phyloP scores from a whole-genome alignment of 2,113 vertebrate genomes.

The Octodon degus region DNA sequence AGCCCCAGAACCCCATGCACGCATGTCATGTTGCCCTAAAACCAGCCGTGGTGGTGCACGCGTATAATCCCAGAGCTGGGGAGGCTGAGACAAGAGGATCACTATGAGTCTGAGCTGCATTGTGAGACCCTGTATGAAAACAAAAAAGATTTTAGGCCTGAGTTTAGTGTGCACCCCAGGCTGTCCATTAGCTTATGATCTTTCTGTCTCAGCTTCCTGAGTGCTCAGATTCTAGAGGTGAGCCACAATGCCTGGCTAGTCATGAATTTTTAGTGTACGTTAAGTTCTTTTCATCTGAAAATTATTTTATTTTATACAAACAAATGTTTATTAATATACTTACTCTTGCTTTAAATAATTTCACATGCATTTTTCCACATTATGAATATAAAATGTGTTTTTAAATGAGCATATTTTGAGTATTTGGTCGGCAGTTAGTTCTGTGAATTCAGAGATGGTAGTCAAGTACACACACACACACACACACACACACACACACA shows the following conservation, averaged over 20 bases:
- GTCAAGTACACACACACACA: neutral
- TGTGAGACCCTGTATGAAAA: no score
- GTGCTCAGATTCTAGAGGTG: neutral
- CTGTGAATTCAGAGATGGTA: neutral
- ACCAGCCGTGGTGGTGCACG: no score
- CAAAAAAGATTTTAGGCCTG: neutral
- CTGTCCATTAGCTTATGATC: neutral
- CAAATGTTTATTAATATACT: neutral
- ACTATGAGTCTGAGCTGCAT: no score
- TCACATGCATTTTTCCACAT: neutral
- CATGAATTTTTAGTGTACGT: neutral
- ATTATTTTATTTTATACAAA: neutral
- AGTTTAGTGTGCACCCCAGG: neutral
- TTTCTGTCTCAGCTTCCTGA: neutral
- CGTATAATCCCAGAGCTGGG: no score
- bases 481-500: neutral
- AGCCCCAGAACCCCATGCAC: no score
- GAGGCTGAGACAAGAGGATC: no score
- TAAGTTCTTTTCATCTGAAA: neutral
- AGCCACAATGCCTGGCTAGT: neutral
- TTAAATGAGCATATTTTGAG: neutral
- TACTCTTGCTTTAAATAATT: neutral
- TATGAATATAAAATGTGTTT: neutral
- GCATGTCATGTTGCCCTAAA: no score
- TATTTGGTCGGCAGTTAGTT: neutral